Conservation (phyloP, 2,888 invertebrate species). For the Cataglyphis albicans region DNA sequence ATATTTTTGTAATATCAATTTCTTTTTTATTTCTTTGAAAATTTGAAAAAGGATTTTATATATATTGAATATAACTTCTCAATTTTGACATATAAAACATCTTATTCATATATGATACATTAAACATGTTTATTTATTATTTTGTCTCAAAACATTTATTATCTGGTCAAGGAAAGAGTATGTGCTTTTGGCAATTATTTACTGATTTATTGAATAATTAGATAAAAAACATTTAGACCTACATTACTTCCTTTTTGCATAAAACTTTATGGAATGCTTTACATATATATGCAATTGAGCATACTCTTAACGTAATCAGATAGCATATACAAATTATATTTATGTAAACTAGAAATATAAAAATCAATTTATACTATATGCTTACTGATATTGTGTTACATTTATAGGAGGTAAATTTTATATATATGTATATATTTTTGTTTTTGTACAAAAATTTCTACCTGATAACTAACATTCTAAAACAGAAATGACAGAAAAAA, state of each 20-base stretch:
- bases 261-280: slow-evolving; percentile 52
- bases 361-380: slow-evolving; percentile 29
- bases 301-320: slow-evolving; percentile 29
- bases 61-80: neutral
- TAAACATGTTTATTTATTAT: slow-evolving; percentile 21
- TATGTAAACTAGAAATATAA: slow-evolving; percentile 20
- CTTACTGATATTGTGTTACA: slow-evolving; percentile 47
- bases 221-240: slow-evolving; percentile 19
- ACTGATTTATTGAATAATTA: slow-evolving; percentile 45
- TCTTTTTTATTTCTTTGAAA: neutral
- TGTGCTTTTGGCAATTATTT: slow-evolving; percentile 33
- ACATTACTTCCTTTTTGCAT: neutral
- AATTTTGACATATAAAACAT: neutral
- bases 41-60: neutral
- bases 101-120: slow-evolving; percentile 45
- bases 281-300: slow-evolving; percentile 8
- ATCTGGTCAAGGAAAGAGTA: slow-evolving; percentile 36
- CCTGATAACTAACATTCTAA: slow-evolving; percentile 9
- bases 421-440: neutral
- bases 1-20: neutral
- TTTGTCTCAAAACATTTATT: slow-evolving; percentile 57
- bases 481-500: slow-evolving; percentile 62
- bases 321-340: neutral
- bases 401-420: slow-evolving; percentile 61
- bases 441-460: slow-evolving; percentile 59